A percentile compares a stretch with the other conserved stretches of the same genome.
These are phyloP conservation scores for Carabus problematicus DNA, from an alignment of 2,888 invertebrate genomes.

Conservation along the genomic window DNA sequence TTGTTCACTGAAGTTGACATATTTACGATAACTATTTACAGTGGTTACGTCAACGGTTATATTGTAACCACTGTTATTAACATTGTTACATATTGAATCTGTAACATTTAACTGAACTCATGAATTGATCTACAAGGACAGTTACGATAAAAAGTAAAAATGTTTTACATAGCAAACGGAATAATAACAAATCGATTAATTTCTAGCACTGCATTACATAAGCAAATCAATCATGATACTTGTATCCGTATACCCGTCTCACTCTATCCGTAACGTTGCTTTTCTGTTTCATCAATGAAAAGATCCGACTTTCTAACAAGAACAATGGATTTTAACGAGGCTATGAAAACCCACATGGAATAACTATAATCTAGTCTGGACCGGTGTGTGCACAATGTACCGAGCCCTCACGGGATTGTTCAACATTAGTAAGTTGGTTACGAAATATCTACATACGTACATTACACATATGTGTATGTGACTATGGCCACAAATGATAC, in stretches of 20 bases:
- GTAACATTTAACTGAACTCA: too few relatives aligned
- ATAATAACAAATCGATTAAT: not conserved
- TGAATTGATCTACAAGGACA: too few relatives aligned
- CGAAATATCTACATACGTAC: conserved; percentile 9
- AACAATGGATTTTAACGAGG: conserved; percentile 41
- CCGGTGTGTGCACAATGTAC: too few relatives aligned
- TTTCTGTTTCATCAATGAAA: conserved; percentile 34
- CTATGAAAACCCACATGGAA: conserved; percentile 32
- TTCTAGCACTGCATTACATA: conserved; percentile 16
- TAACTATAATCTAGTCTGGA: too few relatives aligned
- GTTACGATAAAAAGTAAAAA: too few relatives aligned
- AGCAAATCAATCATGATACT: conserved; percentile 21
- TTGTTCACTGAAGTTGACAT: conserved; percentile 1
- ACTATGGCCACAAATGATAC: conserved; percentile 28
- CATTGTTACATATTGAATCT: too few relatives aligned
- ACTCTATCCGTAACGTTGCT: conserved; percentile 2
- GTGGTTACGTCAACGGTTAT: not conserved
- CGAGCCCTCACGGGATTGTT: too few relatives aligned
- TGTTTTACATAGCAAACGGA: not conserved
- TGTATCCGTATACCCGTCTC: conserved; percentile 13
- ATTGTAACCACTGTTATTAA: conserved; percentile 14
- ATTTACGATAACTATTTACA: conserved; percentile 3
- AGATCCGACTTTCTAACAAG: conserved; percentile 41
- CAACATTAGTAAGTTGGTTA: not conserved
- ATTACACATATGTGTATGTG: not conserved